phyloP scores from a whole-genome alignment of 1,140 invertebrate genomes.

The Hydropsyche tenuis region DNA sequence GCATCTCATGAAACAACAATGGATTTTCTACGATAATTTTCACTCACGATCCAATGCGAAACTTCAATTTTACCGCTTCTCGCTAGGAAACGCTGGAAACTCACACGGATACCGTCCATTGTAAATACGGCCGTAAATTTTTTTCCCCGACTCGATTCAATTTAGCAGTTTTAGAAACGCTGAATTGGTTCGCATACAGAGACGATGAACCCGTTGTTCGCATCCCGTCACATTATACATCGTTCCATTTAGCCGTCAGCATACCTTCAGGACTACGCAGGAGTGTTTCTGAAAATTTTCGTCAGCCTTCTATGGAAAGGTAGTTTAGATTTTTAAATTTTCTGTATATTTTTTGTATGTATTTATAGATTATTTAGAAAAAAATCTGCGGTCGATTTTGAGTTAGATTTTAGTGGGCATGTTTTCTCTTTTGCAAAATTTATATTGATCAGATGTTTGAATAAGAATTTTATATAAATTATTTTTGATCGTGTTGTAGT shows the following conservation, averaged over 20 bases:
- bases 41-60: too few relatives aligned
- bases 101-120: background rate
- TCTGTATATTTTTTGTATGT: background rate
- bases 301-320: background rate
- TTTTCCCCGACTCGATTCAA: background rate
- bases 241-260: background rate
- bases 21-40: background rate
- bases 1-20: too few relatives aligned
- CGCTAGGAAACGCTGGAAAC: background rate
- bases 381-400: too few relatives aligned
- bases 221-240: slow-evolving; percentile 1
- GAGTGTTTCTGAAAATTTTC: background rate
- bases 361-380: too few relatives aligned
- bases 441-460: too few relatives aligned
- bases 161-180: background rate
- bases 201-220: slow-evolving; percentile 25
- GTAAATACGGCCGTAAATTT: background rate
- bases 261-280: background rate
- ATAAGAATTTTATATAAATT: slow-evolving; percentile 6
- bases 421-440: too few relatives aligned
- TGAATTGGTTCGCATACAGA: background rate
- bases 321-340: background rate
- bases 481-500: background rate
- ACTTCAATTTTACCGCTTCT: slow-evolving; percentile 3
- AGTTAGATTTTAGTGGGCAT: too few relatives aligned